A percentile compares a stretch with the other conserved stretches of the same genome.
Evolutionary conservation across 1,140 invertebrate genomes (phyloP).

Genomic region (Drosophila sp.): DNA sequence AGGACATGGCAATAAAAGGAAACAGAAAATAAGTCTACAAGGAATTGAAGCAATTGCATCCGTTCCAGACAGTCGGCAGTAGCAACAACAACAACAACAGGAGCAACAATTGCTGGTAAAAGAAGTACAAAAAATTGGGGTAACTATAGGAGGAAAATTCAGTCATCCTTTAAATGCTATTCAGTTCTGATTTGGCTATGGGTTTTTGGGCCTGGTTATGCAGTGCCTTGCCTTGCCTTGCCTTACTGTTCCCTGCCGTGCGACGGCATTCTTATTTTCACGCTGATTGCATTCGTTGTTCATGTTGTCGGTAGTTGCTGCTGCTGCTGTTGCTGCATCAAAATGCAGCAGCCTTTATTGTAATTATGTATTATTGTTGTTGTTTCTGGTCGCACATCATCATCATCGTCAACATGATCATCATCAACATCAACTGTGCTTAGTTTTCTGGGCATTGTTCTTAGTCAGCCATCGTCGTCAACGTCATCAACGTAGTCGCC

Average conservation of each 20-base stretch:
- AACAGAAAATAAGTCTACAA: conserved; percentile 26
- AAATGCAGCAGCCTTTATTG: conserved; percentile 58
- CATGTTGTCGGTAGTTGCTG: conserved; percentile 26
- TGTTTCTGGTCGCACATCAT: background rate
- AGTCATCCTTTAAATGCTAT: conserved; percentile 11
- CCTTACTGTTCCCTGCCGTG: background rate
- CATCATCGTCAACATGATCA: conserved; percentile 5
- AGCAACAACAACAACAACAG: background rate
- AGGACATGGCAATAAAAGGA: conserved; percentile 15
- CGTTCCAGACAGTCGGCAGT: conserved; percentile 20
- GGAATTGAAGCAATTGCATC: conserved; percentile 20
- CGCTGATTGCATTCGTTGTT: conserved; percentile 64
- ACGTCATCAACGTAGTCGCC: conserved; percentile 29
- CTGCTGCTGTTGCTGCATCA: conserved; percentile 43
- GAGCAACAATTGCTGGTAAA: background rate
- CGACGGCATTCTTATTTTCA: background rate
- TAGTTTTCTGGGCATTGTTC: conserved; percentile 66
- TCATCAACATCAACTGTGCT: conserved; percentile 39
- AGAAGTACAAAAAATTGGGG: conserved; percentile 12
- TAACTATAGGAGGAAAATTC: conserved; percentile 7
- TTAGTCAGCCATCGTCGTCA: conserved; percentile 52
- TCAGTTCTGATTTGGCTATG: conserved; percentile 1
- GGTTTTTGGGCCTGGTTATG: background rate
- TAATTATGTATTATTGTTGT: conserved; percentile 65
- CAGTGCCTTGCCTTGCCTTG: background rate